Evolutionary conservation across 2,888 invertebrate genomes (phyloP), one percentile per base, ranked within the genome.

Genomic region (Brenthis hecate): DNA sequence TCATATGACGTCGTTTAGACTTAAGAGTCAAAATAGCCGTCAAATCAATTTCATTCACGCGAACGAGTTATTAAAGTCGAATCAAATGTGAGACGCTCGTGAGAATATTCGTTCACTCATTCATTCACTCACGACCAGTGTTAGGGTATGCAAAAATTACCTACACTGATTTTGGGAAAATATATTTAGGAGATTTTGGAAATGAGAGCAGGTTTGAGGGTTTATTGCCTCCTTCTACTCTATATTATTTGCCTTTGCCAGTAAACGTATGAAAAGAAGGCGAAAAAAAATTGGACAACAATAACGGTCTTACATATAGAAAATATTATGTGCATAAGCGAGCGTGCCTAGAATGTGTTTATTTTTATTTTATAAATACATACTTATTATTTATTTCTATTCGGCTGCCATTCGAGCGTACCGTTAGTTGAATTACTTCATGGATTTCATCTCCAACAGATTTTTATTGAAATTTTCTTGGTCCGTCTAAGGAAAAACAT

Each of bases 41-140:
- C 89, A 85, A 92, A 91, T 92, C 92, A 92, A 91, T 92, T 90
- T 89, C 81, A 85, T 91, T 91, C 92, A 92, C 91, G 92, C 92
- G 85, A 92, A 81, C 81, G 80, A 82, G 81, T 89, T 91, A 91
- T 92, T 91, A 92, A 84, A 89, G 85, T 87, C 87, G 86, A 89
- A 91, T 91, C 88, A 90, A 85, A 87, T 86, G 79, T 86, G 83
- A 85, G 85, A 80, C 76, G 78, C 82, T 77, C 91, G 92, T 92
- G 92, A 91, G 91, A 91, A 89, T 82, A 80, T 77, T 83, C 82
- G 79, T 78, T 85, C 84, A 74, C 62, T 75, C 73, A 60, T 69
- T 76, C 71, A 82, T 80, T 85, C 83, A 77, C 85, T 88, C 89
- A 89, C 86, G 85, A 85, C 82, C 78, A 75, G 80, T 80, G 78